These are phyloP conservation scores for Microplitis deprimator DNA, from an alignment of 2,888 invertebrate genomes.

Conservation along the genomic window DNA sequence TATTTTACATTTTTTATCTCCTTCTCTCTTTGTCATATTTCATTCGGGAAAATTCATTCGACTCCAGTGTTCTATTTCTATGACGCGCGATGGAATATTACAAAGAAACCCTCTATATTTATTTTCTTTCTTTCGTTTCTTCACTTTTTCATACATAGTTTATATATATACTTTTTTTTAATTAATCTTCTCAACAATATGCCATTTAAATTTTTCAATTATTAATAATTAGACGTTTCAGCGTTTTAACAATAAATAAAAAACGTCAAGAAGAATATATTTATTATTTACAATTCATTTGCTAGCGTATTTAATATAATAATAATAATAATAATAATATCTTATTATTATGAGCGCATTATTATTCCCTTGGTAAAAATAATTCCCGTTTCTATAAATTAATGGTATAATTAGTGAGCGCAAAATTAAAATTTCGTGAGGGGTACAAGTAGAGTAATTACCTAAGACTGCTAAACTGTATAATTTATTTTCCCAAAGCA, in stretches of 20 bases:
- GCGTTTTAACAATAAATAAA: neutral
- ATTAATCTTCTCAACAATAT: neutral
- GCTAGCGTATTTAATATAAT: neutral
- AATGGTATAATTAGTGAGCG: slow-evolving; percentile 3
- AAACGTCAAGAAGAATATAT: neutral
- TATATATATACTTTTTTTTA: neutral
- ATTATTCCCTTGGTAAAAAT: neutral
- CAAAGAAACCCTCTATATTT: slow-evolving; percentile 8
- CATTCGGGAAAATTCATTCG: neutral
- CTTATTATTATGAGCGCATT: neutral
- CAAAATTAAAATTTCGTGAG: neutral
- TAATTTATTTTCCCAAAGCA: neutral
- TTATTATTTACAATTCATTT: neutral
- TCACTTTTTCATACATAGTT: neutral
- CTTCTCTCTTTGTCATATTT: slow-evolving; percentile 8
- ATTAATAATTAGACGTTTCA: neutral
- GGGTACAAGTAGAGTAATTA: neutral
- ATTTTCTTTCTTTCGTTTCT: neutral
- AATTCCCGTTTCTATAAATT: neutral
- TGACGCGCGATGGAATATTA: slow-evolving; percentile 4
- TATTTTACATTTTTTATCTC: slow-evolving; percentile 9
- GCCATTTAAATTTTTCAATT: neutral
- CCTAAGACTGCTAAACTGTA: neutral
- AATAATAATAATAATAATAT: neutral
- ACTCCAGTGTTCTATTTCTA: slow-evolving; percentile 15